Evolutionary conservation across 2,888 invertebrate genomes (phyloP), one percentile per base, ranked within the genome.

Genomic region (Lasioglossum oenotherae): DNA sequence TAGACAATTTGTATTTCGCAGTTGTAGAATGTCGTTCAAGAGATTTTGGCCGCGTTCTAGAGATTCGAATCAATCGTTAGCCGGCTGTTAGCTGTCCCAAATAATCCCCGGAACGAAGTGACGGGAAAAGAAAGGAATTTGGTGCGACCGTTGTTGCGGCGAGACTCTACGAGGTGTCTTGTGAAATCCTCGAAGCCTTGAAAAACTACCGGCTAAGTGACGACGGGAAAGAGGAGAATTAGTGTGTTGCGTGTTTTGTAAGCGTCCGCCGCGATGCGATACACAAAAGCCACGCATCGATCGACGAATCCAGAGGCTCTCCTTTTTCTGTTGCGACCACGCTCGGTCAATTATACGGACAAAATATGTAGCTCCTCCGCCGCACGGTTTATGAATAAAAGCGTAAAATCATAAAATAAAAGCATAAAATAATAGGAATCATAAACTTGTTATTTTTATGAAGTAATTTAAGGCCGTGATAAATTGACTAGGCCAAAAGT

Each of bases 231-330:
- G 74, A 74, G 49, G 46, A 75, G 78, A 77, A 72, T 74, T 80
- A 75, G 74, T 35, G 69, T 53, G 31, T 81, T 53, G 78, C 69
- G 72, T 76, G 80, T 85, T 85, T 85, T 84, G 83, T 49, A 83
- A 85, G 64, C 77, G 77, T 53, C 53, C 74, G 80, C n/a, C 67
- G 53, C 57, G 57, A 49, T 12, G 1, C 35, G 67, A 67, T 67
- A 23, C 46, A 75, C 46, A 75, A 41, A 38, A 46, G 41, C 67
- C 74, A 31, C 69, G 69, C 82, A 77, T 84, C 82, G 82, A 81
- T 77, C 67, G 53, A 44, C 19, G 5, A 1, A 31, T 1, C 49
- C 73, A 0, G 73, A 74, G 73, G 19, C 12, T 49, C 69, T 71
- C 12, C 69, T 38, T 1, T 23, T 69, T 4, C 69, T n/a, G 35